phyloP scores from a whole-genome alignment of 2,797 vertebrate genomes.

The Alexandromys oeconomus region DNA sequence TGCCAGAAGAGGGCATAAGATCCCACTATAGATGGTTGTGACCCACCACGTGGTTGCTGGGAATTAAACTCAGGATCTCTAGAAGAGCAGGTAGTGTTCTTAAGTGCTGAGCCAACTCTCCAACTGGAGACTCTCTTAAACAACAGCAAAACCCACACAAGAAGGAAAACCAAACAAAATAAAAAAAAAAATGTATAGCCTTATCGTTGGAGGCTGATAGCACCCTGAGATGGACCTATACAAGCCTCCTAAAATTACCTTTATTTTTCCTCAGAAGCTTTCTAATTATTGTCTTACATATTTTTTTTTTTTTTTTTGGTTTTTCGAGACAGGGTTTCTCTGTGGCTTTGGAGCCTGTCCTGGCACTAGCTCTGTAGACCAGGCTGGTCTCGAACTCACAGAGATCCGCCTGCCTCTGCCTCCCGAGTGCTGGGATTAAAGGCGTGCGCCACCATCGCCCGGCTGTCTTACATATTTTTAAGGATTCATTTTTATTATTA shows the following conservation, averaged over 20 bases:
- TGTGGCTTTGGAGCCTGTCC: too few relatives aligned
- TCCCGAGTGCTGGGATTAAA: too few relatives aligned
- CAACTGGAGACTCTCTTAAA: not conserved
- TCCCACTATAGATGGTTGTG: not conserved
- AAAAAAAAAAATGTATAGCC: not conserved
- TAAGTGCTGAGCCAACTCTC: not conserved
- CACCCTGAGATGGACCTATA: not conserved
- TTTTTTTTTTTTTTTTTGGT: too few relatives aligned
- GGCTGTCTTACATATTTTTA: not conserved
- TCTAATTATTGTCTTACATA: not conserved
- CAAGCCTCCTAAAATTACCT: not conserved
- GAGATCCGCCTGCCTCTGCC: too few relatives aligned
- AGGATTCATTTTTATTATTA: not conserved
- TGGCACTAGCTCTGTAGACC: too few relatives aligned
- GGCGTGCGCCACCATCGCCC: too few relatives aligned
- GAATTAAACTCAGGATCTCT: too few relatives aligned
- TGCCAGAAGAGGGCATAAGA: too few relatives aligned
- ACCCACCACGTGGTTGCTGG: not conserved
- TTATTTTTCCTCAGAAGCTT: not conserved
- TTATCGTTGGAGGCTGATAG: not conserved
- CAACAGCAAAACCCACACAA: not conserved
- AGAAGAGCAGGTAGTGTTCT: not conserved
- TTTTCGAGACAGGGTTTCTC: too few relatives aligned
- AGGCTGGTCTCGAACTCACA: too few relatives aligned
- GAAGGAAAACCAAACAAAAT: not conserved